Evolutionary conservation across 2,888 invertebrate species (phyloP).

Genomic region (Limnephilus marmoratus): DNA sequence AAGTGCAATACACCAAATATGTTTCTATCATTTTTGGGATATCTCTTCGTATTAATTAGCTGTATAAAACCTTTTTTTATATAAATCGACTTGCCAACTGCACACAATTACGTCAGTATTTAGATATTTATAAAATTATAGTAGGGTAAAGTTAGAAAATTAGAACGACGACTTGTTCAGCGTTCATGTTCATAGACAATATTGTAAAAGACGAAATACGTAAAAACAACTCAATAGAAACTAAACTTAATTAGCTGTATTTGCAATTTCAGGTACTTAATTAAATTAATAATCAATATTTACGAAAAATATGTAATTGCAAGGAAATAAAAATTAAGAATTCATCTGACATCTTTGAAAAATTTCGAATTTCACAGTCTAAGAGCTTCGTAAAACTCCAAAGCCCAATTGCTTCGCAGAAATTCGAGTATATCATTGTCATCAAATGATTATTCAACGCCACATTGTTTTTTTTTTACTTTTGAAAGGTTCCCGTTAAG

Average conservation of each 20-base stretch:
- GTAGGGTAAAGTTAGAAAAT: background rate
- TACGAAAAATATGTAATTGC: background rate
- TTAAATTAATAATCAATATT: background rate
- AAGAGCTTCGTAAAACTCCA: background rate
- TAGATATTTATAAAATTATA: slow-evolving; percentile 37
- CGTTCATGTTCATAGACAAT: slow-evolving; percentile 18
- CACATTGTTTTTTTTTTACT: no score
- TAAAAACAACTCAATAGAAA: background rate
- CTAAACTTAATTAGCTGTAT: background rate
- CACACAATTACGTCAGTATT: slow-evolving; percentile 58
- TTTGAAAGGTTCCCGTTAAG: no score
- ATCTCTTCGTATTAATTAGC: slow-evolving; percentile 40
- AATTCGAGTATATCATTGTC: no score
- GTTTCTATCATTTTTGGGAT: slow-evolving; percentile 59
- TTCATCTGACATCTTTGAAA: background rate
- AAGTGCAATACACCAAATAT: slow-evolving; percentile 66
- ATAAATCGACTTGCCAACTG: slow-evolving; percentile 61
- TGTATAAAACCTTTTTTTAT: slow-evolving; percentile 41
- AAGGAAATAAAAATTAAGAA: background rate
- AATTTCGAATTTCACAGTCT: background rate
- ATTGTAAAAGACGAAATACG: slow-evolving; percentile 27
- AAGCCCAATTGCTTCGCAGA: no score
- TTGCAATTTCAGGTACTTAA: background rate
- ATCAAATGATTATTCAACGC: no score
- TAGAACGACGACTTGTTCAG: background rate